Evolutionary conservation across 2,888 invertebrate species (phyloP).

Genomic region (Napeogenes inachia): DNA sequence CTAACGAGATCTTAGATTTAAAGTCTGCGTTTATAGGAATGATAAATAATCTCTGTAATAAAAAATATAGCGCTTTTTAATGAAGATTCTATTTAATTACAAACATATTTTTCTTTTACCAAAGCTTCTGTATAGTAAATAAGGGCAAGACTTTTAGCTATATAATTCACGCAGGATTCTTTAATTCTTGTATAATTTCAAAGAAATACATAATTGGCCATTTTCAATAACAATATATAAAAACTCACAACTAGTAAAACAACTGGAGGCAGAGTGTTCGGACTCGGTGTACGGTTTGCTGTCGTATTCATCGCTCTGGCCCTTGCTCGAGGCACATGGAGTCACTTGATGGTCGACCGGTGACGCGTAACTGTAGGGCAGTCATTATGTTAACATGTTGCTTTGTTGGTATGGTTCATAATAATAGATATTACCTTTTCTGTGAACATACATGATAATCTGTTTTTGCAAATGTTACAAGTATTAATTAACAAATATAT

Average conservation of each 20-base stretch:
- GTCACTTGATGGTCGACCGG: conserved; percentile 71
- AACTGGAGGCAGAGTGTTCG: conserved; percentile 72
- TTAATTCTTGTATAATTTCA: too few relatives aligned
- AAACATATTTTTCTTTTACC: too few relatives aligned
- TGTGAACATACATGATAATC: not conserved
- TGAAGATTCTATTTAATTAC: too few relatives aligned
- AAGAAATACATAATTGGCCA: too few relatives aligned
- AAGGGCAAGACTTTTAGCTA: too few relatives aligned
- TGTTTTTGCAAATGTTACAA: not conserved
- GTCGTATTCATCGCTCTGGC: conserved; percentile 74
- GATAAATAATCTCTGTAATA: too few relatives aligned
- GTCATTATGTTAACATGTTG: conserved; percentile 12
- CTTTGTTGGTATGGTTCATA: not conserved
- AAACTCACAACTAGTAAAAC: conserved; percentile 73
- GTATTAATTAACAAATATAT: too few relatives aligned
- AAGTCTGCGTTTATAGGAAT: too few relatives aligned
- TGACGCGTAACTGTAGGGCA: conserved; percentile 62
- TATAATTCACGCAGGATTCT: too few relatives aligned
- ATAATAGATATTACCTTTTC: conserved; percentile 1
- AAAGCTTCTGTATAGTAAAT: too few relatives aligned
- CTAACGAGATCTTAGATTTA: too few relatives aligned
- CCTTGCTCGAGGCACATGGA: conserved; percentile 78
- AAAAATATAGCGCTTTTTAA: too few relatives aligned
- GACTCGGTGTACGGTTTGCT: conserved; percentile 74
- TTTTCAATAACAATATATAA: not conserved